Percentiles rank a stretch among this genome's conserved stretches.
Conservation (phyloP, 2,888 invertebrate species). For the Bellardia bayeri region DNA sequence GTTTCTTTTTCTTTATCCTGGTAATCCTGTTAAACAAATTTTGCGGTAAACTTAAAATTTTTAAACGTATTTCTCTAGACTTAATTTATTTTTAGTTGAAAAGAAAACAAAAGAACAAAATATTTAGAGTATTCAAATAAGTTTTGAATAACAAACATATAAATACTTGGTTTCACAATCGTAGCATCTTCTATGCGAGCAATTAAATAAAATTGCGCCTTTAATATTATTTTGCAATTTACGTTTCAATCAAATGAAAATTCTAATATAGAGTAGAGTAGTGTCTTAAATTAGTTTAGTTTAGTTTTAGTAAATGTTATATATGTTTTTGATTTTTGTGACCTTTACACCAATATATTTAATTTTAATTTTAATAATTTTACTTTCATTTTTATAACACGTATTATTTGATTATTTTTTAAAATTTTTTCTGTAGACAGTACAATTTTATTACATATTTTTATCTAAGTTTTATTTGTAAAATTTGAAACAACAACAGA, state of each 20-base stretch:
- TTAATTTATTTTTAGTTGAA: neutral
- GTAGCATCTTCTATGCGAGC: conserved; percentile 16
- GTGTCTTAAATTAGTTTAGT: conserved; percentile 2
- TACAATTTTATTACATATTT: conserved; percentile 35
- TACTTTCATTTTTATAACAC: conserved; percentile 6
- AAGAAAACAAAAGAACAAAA: neutral
- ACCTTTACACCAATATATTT: conserved; percentile 10
- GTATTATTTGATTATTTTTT: conserved; percentile 18
- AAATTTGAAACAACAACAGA: conserved; percentile 26
- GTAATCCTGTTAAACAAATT: neutral
- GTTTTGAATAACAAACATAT: neutral
- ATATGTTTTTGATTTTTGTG: conserved; percentile 23
- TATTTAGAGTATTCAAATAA: neutral
- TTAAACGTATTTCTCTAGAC: neutral
- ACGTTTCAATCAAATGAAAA: neutral
- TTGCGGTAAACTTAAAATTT: neutral
- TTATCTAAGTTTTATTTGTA: conserved; percentile 5
- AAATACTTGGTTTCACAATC: neutral
- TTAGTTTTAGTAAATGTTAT: neutral
- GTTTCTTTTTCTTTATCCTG: conserved; percentile 1
- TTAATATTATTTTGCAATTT: neutral
- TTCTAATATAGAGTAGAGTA: neutral
- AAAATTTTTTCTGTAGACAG: conserved; percentile 14
- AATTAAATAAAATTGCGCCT: conserved; percentile 13
- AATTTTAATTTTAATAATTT: conserved; percentile 22